phyloP scores from a whole-genome alignment of 2,113 vertebrate species.

The Anarrhichthys ocellatus region DNA sequence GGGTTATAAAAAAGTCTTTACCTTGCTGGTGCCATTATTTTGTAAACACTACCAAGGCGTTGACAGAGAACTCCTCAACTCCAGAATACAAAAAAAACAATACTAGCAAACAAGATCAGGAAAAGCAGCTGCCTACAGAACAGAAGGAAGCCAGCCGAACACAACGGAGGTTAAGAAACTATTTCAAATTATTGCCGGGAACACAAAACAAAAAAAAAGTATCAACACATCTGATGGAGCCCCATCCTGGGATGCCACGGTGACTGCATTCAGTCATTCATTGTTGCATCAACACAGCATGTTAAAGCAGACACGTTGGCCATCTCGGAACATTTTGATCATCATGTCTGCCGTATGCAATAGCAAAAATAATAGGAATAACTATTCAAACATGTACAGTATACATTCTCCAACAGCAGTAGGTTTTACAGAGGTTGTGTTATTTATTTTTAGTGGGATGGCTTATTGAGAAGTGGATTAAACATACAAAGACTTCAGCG shows the following conservation, averaged over 20 bases:
- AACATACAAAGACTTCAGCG: conserved; percentile 67
- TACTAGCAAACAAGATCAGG: conserved; percentile 78
- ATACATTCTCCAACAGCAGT: conserved; percentile 83
- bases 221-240: conserved; percentile 74
- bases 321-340: conserved; percentile 71
- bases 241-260: conserved; percentile 60
- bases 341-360: conserved; percentile 67
- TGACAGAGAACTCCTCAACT: conserved; percentile 73
- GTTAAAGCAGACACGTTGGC: conserved; percentile 63
- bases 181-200: conserved; percentile 76
- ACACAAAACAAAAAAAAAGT: conserved; percentile 71
- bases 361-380: conserved; percentile 65
- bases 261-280: conserved; percentile 39
- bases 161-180: conserved; percentile 64
- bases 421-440: conserved; percentile 55
- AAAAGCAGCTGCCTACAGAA: conserved; percentile 89
- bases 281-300: conserved; percentile 46
- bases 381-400: conserved; percentile 77
- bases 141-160: conserved; percentile 87
- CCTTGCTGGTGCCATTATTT: conserved; percentile 79
- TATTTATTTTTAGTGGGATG: conserved; percentile 58
- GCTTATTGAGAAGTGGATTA: conserved; percentile 72
- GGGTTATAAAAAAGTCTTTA: conserved; percentile 88
- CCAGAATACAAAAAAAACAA: conserved; percentile 60
- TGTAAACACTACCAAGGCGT: conserved; percentile 82